Evolutionary conservation across 2,888 invertebrate species (phyloP), one percentile per base, ranked within the genome.

Genomic region (Copidosoma aretas): DNA sequence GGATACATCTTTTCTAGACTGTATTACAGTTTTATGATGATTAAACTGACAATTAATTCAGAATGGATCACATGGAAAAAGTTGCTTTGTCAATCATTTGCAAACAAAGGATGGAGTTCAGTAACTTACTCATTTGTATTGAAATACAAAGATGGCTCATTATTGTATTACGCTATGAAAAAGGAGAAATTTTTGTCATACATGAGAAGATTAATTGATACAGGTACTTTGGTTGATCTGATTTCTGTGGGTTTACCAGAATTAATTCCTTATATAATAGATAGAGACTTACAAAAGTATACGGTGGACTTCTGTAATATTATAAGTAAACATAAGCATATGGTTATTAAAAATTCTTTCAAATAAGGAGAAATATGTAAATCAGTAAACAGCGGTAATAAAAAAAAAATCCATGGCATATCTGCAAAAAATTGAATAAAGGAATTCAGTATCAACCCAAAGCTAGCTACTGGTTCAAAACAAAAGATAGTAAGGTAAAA

Each of bases 291-390:
- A 46, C 49, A 71, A 25, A 12, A 72, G 49, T 53, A 74, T 39
- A 66, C 60, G 21, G 54, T 19, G 25, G 51, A 72, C 60, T 39
- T 73, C 69, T 60, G 60, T 39, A 67, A 72, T 72, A 77, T 78
- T 69, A 71, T 77, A 72, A 72, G 74, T 52, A 77, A 53, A 64
- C 73, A 75, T 69, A 74, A 79, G 76, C 67, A 43, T 25, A 25
- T 60, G 32, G 8, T 32, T 32, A 54, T 46, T 25, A 56, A 65
- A 25, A 70, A 53, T n/a, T n/a, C n/a, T 63, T 72, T 64, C 64
- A 60, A 46, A 63, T 39, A 51, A 60, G 1, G 86, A 86, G 81
- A 25, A 43, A 19, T 10, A 53, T 53, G 3, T n/a, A 43, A 43
- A 60, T 24, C 46, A 60, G 8, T 12, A 41, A 21, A 39, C 3